phyloP scores from a whole-genome alignment of 2,113 vertebrate species.

The Myotis davidii region DNA sequence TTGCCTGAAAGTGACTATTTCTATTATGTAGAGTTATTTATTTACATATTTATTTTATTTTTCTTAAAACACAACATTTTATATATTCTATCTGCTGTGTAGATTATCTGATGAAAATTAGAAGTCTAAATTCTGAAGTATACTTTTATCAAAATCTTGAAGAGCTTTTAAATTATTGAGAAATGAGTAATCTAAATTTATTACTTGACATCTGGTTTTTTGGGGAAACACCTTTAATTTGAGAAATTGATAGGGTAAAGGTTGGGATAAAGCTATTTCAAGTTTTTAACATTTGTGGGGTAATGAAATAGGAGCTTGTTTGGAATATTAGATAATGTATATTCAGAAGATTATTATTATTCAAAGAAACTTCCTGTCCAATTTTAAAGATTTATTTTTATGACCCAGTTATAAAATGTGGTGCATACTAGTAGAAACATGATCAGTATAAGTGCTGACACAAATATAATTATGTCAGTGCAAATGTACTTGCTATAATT shows the following conservation, averaged over 20 bases:
- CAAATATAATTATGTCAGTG: slow-evolving; percentile 49
- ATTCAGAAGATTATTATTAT: slow-evolving; percentile 44
- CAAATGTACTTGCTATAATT: slow-evolving; percentile 65
- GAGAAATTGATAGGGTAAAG: neutral
- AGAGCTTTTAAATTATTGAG: neutral
- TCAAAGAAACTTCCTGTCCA: neutral
- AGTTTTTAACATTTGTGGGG: slow-evolving; percentile 27
- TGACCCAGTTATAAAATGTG: slow-evolving; percentile 70
- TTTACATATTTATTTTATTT: no score
- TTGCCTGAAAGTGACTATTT: neutral
- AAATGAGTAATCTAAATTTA: neutral
- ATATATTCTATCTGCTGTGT: no score
- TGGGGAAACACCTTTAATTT: slow-evolving; percentile 4
- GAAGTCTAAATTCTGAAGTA: no score
- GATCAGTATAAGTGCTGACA: slow-evolving; percentile 60
- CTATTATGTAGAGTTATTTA: neutral
- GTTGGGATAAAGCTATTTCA: neutral
- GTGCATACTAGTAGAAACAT: slow-evolving; percentile 35
- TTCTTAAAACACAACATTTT: no score
- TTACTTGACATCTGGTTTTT: neutral
- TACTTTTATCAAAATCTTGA: no score
- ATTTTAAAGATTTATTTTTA: slow-evolving; percentile 70
- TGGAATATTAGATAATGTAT: slow-evolving; percentile 5
- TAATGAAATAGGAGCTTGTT: neutral
- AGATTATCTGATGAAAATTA: no score